A percentile compares a stretch with the other conserved stretches of the same genome.
These are phyloP conservation scores for Syrista parreyssii DNA, from an alignment of 2,888 invertebrate genomes.

Conservation along the genomic window DNA sequence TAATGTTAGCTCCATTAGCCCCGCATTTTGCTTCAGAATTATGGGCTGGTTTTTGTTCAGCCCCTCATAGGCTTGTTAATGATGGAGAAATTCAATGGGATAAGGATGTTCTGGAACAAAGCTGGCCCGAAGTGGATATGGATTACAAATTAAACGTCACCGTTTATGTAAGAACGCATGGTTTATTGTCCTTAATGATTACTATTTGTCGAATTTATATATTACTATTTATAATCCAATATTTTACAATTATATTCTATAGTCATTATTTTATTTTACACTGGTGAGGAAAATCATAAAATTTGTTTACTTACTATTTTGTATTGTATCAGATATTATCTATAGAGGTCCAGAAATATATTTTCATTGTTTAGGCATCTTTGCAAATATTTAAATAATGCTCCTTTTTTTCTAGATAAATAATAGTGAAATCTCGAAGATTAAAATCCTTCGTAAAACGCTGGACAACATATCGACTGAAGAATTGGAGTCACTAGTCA, in stretches of 20 bases:
- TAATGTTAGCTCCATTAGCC: conserved; percentile 88
- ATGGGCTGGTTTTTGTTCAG: conserved; percentile 82
- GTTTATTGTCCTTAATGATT: too few relatives aligned
- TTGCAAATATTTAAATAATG: conserved; percentile 10
- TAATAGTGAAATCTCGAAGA: conserved; percentile 66
- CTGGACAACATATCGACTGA: conserved; percentile 69
- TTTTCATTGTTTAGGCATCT: conserved; percentile 1
- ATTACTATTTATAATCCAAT: too few relatives aligned
- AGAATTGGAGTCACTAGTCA: conserved; percentile 69
- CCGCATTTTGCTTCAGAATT: conserved; percentile 93
- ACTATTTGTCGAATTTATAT: too few relatives aligned
- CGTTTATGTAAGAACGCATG: conserved; percentile 69
- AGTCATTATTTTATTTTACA: conserved; percentile 3
- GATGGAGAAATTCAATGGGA: conserved; percentile 74
- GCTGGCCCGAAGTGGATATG: conserved; percentile 81
- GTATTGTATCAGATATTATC: conserved; percentile 9
- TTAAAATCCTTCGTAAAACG: conserved; percentile 68
- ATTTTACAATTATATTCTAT: too few relatives aligned
- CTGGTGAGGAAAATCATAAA: neutral
- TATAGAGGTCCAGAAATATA: conserved; percentile 12
- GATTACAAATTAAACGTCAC: conserved; percentile 75
- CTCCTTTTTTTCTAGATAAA: conserved; percentile 65
- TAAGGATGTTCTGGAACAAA: conserved; percentile 78
- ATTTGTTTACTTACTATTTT: conserved; percentile 11
- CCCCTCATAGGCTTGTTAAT: conserved; percentile 67